A percentile compares a stretch with the other conserved stretches of the same genome.
phyloP scores from a whole-genome alignment of 2,113 vertebrate genomes.

The Pteruthius melanotis region DNA sequence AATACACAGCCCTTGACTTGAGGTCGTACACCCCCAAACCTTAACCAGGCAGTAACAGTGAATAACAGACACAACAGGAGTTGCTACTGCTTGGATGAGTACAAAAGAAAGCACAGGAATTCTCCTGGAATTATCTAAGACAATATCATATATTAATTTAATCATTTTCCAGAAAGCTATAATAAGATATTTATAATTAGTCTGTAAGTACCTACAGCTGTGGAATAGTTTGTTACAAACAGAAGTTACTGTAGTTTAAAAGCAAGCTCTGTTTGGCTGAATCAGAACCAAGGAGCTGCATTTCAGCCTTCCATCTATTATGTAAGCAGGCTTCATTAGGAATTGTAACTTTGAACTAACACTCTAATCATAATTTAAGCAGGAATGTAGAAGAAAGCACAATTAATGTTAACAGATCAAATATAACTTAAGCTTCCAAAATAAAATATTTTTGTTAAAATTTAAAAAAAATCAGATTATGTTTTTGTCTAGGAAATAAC shows the following conservation, averaged over 20 bases:
- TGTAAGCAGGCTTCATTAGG: neutral
- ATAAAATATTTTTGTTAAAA: neutral
- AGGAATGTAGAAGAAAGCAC: neutral
- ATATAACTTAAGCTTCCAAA: neutral
- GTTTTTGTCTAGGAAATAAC: neutral
- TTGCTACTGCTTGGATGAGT: neutral
- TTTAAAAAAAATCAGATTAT: neutral
- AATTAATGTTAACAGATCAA: neutral
- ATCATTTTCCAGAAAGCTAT: constrained; percentile 15
- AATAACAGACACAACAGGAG: neutral
- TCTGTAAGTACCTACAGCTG: neutral
- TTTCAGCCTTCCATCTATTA: neutral
- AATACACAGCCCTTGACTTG: neutral
- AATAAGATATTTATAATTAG: constrained; percentile 46
- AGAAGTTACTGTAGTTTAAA: neutral
- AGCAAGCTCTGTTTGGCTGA: neutral
- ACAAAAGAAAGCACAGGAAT: neutral
- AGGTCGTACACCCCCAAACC: neutral
- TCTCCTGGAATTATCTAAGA: neutral
- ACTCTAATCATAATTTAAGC: neutral
- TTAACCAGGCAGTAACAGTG: neutral
- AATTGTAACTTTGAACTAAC: neutral
- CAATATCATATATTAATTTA: neutral
- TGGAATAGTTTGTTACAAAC: neutral
- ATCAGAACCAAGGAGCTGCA: neutral